Conservation (phyloP, 2,797 vertebrate genomes). For the Silurus aristotelis region DNA sequence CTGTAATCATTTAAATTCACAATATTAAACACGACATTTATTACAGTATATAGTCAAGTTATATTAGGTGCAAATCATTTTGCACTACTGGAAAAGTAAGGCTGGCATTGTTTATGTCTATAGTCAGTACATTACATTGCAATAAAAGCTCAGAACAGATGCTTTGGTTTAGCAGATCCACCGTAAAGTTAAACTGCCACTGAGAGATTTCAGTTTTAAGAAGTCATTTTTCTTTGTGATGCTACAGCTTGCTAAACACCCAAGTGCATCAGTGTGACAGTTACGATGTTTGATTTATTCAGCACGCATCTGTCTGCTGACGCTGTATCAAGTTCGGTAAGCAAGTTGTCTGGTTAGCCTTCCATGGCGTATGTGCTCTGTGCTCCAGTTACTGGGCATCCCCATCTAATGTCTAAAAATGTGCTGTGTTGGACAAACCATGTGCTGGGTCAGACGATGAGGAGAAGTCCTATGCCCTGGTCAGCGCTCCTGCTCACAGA, state of each 20-base stretch:
- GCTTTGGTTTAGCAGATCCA: not conserved
- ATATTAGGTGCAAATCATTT: not conserved
- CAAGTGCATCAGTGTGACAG: not conserved
- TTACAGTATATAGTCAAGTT: not conserved
- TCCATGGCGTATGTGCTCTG: not conserved
- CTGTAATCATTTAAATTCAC: not conserved
- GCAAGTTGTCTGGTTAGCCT: conserved; percentile 19
- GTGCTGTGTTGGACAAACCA: conserved; percentile 66
- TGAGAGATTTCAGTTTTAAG: not conserved
- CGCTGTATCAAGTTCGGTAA: not conserved
- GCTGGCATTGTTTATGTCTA: not conserved
- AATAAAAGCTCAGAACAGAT: not conserved
- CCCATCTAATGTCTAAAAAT: conserved; percentile 52
- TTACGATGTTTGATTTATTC: conserved; percentile 10
- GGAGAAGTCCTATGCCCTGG: conserved; percentile 65
- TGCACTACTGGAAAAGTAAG: not conserved
- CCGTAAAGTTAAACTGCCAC: not conserved
- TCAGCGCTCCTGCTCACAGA: conserved; percentile 74
- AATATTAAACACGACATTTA: not conserved
- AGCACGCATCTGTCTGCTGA: conserved; percentile 1
- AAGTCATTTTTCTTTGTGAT: not conserved
- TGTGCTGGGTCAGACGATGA: conserved; percentile 60
- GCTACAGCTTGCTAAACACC: conserved; percentile 6
- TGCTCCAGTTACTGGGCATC: conserved; percentile 14
- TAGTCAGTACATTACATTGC: not conserved